These are phyloP conservation scores for Coelopa frigida DNA, from an alignment of 1,140 invertebrate species.

Conservation along the genomic window DNA sequence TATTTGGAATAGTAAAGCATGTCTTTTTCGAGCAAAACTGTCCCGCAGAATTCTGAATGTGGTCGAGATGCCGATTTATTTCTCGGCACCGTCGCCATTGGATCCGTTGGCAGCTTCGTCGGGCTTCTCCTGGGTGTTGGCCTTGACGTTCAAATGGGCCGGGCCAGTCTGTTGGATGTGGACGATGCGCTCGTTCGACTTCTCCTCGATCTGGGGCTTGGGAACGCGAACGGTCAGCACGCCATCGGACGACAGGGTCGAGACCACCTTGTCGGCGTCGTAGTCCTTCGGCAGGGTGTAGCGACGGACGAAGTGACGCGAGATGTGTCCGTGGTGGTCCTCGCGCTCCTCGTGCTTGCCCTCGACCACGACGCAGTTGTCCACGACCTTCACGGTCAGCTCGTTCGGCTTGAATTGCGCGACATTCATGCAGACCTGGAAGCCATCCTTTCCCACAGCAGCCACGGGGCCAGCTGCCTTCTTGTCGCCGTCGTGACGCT, in stretches of 20 bases:
- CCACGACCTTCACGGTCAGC: slow-evolving; percentile 62
- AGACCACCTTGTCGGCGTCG: slow-evolving; percentile 58
- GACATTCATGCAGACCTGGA: slow-evolving; percentile 56
- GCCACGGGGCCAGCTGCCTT: slow-evolving; percentile 29
- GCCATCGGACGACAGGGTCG: slow-evolving; percentile 65
- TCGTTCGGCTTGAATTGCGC: slow-evolving; percentile 64
- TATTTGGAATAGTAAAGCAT: too few species aligned
- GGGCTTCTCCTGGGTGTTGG: slow-evolving; percentile 20
- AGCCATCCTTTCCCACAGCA: slow-evolving; percentile 20
- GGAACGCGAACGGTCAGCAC: slow-evolving; percentile 61
- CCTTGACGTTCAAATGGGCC: slow-evolving; percentile 38
- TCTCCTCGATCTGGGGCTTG: slow-evolving; percentile 14
- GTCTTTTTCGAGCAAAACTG: not conserved
- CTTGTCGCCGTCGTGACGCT: not conserved
- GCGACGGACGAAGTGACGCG: slow-evolving; percentile 61
- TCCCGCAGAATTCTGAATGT: slow-evolving; percentile 1
- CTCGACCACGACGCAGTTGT: slow-evolving; percentile 55
- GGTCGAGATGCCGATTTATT: slow-evolving; percentile 1
- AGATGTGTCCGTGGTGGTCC: slow-evolving; percentile 52
- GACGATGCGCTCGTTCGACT: slow-evolving; percentile 12
- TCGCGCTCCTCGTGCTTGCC: slow-evolving; percentile 60
- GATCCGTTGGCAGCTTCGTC: slow-evolving; percentile 19
- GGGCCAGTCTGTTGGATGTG: slow-evolving; percentile 45
- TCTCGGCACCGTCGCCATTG: not conserved
- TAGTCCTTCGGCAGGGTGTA: slow-evolving; percentile 58